Base-by-base conservation (phyloP, 2,797 vertebrate genomes). In the Brachymystax lenok region DNA sequence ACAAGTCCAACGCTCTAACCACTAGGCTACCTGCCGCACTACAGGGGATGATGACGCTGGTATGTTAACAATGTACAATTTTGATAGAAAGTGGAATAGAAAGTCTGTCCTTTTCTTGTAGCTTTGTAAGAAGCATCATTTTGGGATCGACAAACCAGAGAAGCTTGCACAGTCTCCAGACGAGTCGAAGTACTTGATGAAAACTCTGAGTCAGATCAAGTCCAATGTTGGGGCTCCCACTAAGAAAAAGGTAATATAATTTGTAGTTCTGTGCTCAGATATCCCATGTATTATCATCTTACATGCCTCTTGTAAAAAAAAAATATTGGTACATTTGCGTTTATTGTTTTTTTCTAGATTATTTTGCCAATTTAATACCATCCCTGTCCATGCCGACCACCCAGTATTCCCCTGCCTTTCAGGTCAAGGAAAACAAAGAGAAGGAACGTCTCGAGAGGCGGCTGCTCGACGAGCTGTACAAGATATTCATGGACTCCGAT, bases 61-160 rank as follows among this genome's bases (percentile, higher is more conserved):
- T 35, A 56, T 50, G 74, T 80, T 40, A 74, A n/a, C 69, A 10
- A 3, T 73, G 50, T 40, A 19, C 24, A 33, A 2, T 46, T 78
- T 35, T 84, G 35, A 87, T 21, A 16, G 27, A 64, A 59, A 4
- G 28, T 35, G 50, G 54, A 6, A 59, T 6, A n/a, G 3, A 16
- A 51, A n/a, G 17, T 71, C 17, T n/a, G 56, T 63, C 80, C n/a
- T 27, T 78, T 0, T 77, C 74, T 87, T 90, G 33, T 88, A 99
- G 98, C 96, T 97, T 72, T 99, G 98, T 87, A 99, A 97, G 94
- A 99, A 99, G 87, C 98, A 99, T 93, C 98, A 99, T 86, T 99
- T 99, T 91, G 98, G 98, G 77, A 99, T 99, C 83, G 96, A 98
- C 91, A 99, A 96, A 86, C 92, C 97, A 6, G 98, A 99, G 92